Evolutionary conservation across 2,888 invertebrate species (phyloP).

Genomic region (Phyto melanocephala): DNA sequence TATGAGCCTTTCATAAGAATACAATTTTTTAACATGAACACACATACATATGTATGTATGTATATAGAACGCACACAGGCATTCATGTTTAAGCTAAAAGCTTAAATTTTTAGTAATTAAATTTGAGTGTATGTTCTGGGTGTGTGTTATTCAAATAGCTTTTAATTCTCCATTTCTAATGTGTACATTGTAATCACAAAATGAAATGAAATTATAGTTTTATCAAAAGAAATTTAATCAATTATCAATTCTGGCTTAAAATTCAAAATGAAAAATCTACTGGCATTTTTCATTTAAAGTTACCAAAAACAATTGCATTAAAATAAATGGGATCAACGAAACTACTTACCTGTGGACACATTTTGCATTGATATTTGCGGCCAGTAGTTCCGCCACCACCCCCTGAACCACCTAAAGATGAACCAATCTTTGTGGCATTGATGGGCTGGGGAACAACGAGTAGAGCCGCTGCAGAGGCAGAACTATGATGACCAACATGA

Average conservation of each 20-base stretch:
- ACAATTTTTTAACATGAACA: slow-evolving; percentile 11
- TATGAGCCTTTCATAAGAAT: slow-evolving; percentile 44
- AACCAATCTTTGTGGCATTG: slow-evolving; percentile 83
- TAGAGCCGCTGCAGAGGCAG: slow-evolving; percentile 80
- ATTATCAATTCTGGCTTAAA: background rate
- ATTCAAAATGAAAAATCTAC: no score
- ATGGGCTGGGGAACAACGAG: slow-evolving; percentile 94
- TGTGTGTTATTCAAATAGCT: background rate
- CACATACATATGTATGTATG: background rate
- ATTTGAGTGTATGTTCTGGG: background rate
- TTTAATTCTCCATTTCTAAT: background rate
- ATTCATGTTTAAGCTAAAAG: background rate
- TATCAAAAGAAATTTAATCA: background rate
- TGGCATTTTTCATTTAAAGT: background rate
- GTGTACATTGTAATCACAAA: background rate
- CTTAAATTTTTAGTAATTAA: no score
- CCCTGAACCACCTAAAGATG: slow-evolving; percentile 73
- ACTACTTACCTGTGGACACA: slow-evolving; percentile 95
- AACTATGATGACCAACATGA: slow-evolving; percentile 76
- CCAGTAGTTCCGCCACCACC: slow-evolving; percentile 71
- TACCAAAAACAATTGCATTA: slow-evolving; percentile 19
- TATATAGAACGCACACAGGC: no score
- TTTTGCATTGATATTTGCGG: slow-evolving; percentile 96
- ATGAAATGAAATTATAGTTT: background rate
- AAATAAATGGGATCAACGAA: background rate